A percentile compares a stretch with the other conserved stretches of the same genome.
These are phyloP conservation scores for Pissodes strobi DNA, from an alignment of 1,140 invertebrate species.

Conservation along the genomic window DNA sequence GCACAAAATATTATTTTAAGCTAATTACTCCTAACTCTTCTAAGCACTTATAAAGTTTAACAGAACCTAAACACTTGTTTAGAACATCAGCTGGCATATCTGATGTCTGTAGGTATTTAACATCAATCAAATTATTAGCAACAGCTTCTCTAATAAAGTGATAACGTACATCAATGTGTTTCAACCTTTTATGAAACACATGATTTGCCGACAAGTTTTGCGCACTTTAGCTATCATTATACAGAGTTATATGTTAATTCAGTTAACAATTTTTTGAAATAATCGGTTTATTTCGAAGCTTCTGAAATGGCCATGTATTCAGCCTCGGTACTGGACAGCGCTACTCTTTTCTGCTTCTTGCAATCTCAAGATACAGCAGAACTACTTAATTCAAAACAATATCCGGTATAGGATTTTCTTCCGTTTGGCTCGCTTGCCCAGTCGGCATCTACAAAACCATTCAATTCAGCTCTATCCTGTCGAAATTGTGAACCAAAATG, in stretches of 20 bases:
- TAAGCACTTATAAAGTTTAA: not conserved
- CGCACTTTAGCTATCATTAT: constrained; percentile 14
- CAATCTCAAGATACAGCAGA: constrained; percentile 42
- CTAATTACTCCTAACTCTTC: no score
- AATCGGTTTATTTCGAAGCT: constrained; percentile 7
- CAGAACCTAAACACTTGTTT: not conserved
- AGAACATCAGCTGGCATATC: not conserved
- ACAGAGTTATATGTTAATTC: not conserved
- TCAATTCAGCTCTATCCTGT: constrained; percentile 15
- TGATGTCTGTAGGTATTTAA: constrained; percentile 28
- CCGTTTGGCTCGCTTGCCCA: constrained; percentile 32
- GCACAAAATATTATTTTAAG: no score
- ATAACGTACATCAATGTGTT: constrained; percentile 56
- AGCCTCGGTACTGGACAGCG: constrained; percentile 48
- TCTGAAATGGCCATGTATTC: not conserved
- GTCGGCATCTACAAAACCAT: constrained; percentile 54
- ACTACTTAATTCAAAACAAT: constrained; percentile 39
- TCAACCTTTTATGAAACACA: constrained; percentile 50
- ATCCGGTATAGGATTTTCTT: constrained; percentile 44
- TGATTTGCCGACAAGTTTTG: constrained; percentile 43
- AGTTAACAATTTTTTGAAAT: constrained; percentile 9
- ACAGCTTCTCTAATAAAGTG: constrained; percentile 48
- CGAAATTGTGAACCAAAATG: constrained; percentile 4
- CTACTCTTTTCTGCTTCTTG: constrained; percentile 39
- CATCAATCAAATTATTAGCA: constrained; percentile 18